Conservation (phyloP, 2,797 vertebrate species). For the Jordanella pulchra region DNA sequence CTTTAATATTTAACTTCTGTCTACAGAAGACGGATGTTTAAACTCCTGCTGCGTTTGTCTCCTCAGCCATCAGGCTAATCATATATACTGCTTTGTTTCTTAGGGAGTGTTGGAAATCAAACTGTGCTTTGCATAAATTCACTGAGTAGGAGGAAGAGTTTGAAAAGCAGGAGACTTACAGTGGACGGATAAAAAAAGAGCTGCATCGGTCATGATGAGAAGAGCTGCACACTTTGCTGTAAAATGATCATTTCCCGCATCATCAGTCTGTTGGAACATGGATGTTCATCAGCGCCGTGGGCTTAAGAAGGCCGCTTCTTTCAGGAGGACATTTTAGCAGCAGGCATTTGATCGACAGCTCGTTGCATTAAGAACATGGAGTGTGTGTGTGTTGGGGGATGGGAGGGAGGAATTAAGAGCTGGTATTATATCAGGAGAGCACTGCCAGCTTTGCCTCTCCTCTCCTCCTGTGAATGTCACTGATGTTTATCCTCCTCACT, state of each 20-base stretch:
- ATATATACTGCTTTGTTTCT: too few species aligned
- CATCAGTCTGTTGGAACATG: constrained; percentile 37
- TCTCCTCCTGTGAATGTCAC: constrained; percentile 11
- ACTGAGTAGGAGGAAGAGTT: background rate
- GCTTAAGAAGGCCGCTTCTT: constrained; percentile 11
- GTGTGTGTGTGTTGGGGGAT: constrained; percentile 67
- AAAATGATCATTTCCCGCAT: constrained; percentile 58
- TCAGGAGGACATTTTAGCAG: constrained; percentile 72
- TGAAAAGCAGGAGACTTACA: background rate
- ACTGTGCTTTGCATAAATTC: background rate
- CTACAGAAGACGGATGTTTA: background rate
- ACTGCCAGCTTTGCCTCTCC: constrained; percentile 67
- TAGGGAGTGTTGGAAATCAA: too few species aligned
- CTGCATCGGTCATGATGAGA: constrained; percentile 78
- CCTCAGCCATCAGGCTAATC: too few species aligned
- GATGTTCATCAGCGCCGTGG: constrained; percentile 2
- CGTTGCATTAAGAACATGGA: constrained; percentile 72
- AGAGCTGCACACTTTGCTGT: constrained; percentile 70
- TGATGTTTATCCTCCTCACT: background rate
- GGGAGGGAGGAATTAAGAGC: constrained; percentile 75
- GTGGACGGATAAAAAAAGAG: constrained; percentile 25
- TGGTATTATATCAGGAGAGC: constrained; percentile 78
- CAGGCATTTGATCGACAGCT: constrained; percentile 73
- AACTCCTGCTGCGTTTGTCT: too few species aligned
- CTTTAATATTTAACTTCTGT: too few species aligned